Percentiles rank a stretch among this genome's conserved stretches.
Evolutionary conservation across 2,888 invertebrate species (phyloP).

Genomic region (Chrysolina haemoptera): DNA sequence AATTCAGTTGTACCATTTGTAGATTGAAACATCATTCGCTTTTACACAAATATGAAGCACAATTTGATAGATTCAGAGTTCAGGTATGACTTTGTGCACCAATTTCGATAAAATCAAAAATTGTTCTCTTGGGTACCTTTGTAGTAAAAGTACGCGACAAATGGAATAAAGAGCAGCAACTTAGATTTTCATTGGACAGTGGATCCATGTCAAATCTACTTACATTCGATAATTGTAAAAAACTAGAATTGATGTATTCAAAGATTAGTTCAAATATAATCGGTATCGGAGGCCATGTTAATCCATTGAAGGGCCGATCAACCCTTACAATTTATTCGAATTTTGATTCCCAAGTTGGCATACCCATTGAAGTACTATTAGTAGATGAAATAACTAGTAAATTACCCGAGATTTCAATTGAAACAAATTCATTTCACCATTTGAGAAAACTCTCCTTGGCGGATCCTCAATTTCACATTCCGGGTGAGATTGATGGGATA

Average conservation of each 20-base stretch:
- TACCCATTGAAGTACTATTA: neutral
- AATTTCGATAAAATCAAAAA: neutral
- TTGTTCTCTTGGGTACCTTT: slow-evolving; percentile 22
- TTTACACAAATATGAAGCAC: neutral
- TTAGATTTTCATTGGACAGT: slow-evolving; percentile 19
- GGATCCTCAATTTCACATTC: neutral
- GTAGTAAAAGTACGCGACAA: slow-evolving; percentile 15
- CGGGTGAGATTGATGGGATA: neutral
- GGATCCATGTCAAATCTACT: slow-evolving; percentile 29
- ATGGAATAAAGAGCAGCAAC: slow-evolving; percentile 18
- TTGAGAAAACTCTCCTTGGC: slow-evolving; percentile 12
- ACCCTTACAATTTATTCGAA: neutral
- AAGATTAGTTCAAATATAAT: neutral
- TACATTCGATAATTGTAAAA: slow-evolving; percentile 22
- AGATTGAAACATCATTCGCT: slow-evolving; percentile 15
- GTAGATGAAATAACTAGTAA: neutral
- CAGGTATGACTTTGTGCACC: neutral
- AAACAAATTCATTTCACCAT: neutral
- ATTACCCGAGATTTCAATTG: neutral
- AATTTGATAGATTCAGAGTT: neutral
- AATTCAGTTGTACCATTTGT: slow-evolving; percentile 10
- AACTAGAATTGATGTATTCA: slow-evolving; percentile 15
- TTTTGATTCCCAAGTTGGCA: neutral
- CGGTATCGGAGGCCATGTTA: neutral
- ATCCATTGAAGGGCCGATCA: neutral